phyloP scores from a whole-genome alignment of 2,797 vertebrate genomes.

The Anomalospiza imberbis region DNA sequence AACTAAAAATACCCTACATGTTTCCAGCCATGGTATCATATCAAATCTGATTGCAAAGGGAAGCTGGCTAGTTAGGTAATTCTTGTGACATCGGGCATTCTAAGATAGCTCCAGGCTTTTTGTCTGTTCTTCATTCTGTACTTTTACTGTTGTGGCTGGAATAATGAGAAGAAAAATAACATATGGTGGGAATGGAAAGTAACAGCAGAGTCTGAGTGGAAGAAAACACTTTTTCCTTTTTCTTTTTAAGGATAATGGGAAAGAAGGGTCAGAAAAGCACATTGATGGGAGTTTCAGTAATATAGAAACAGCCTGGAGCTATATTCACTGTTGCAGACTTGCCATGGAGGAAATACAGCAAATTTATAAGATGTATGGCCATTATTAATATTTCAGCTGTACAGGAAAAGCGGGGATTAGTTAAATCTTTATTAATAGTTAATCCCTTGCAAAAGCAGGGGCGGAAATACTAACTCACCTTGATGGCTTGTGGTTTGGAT shows the following conservation, averaged over 20 bases:
- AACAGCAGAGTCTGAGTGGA: not conserved
- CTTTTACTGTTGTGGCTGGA: not conserved
- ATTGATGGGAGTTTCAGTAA: not conserved
- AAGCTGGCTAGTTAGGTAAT: not conserved
- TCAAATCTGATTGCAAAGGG: not conserved
- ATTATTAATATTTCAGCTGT: not conserved
- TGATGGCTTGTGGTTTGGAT: not conserved
- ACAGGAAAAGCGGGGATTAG: not conserved
- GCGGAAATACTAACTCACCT: not conserved
- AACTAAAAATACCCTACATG: not conserved
- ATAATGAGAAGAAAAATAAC: not conserved
- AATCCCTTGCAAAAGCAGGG: not conserved
- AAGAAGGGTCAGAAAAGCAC: not conserved
- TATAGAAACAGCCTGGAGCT: not conserved
- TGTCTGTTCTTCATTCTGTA: not conserved
- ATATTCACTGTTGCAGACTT: not conserved
- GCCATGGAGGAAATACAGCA: not conserved
- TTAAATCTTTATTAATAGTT: slow-evolving; percentile 5
- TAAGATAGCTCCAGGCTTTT: not conserved
- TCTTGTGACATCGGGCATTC: not conserved
- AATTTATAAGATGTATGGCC: not conserved
- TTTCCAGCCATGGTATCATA: not conserved
- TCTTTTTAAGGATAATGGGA: not conserved
- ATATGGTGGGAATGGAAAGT: not conserved
- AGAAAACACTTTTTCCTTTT: not conserved